Base-by-base conservation (phyloP, 2,888 invertebrate species). In the Rhingia campestris region DNA sequence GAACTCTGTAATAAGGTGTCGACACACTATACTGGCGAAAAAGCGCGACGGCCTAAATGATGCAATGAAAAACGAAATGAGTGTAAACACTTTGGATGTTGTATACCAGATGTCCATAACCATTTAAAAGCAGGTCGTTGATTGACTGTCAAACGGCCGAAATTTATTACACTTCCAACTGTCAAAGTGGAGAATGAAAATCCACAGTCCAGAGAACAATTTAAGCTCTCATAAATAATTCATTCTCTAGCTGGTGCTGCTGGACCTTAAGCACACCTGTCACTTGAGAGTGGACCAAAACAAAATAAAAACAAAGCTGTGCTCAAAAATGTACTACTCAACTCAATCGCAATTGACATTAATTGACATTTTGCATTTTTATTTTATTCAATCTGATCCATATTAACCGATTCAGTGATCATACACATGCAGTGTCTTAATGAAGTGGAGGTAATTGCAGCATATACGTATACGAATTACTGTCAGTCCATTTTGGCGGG, bases 311-410 rank as follows among this genome's bases (percentile, higher is more conserved):
- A 73, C 45, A 22, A 22, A 22, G 22, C n/a, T 33, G 54, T 45
- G 41, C 7, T 22, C 58, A 58, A 58, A 41, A 14, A 12, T 49
- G 35, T 63, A 69, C 53, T 74, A 67, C 73, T 79, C 64, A 69
- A 74, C 53, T 69, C 79, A 69, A 80, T 84, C 59, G 79, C 69
- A 84, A 74, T 66, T 84, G 84, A 79, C 82, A 54, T 79, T 79
- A 84, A 84, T 84, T 79, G 79, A 80, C 74, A 66, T 79, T 79
- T 80, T 64, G 47, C 51, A 45, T 64, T 80, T 74, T 53, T 47
- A 64, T 80, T 74, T 74, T 35, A 45, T 12, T 58, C 43, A 63
- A 84, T 51, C 63, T 74, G 79, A 82, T 82, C 79, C 66, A 82
- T 54, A 77, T 82, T 53, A 69, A 74, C 49, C 10, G 59, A 66